Evolutionary conservation across 1,140 invertebrate genomes (phyloP), one percentile per base, ranked within the genome.

Genomic region (Chrysoperla carnea): DNA sequence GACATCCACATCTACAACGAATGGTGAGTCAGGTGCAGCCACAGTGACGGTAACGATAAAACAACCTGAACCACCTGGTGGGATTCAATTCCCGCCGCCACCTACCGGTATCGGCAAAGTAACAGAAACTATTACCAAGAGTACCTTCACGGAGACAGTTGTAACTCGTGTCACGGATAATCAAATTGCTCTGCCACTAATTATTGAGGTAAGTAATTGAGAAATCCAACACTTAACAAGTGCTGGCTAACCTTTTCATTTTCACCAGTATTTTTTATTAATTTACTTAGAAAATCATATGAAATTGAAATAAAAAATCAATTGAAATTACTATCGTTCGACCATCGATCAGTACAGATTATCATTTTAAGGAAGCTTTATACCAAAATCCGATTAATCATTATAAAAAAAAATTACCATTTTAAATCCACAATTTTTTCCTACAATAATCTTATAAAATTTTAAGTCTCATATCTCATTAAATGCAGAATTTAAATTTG

Each of bases 121-220:
- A 66, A 90, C 85, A 51, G 88, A 92, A 70, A 85, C 80, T 60
- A 85, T 91, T 69, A 90, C 86, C 58, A 90, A 88, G 74, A 88
- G 85, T 56, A 91, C 86, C 42, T 82, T 89, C 65, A 91, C 87
- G 51, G 88, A 92, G 70, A 92, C 87, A 37, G 85, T 87, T 48
- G 86, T 91, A 59, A 92, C 87, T 47, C 72, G 89, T 51, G 76
- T 91, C 60, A 93, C 88, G 47, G 84, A 92, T 64, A 93, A 93
- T 72, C 74, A 82, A 56, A 71, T 85, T 64, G 70, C 79, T 52
- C 72, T 73, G 58, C 81, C 84, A 52, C 69, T 88, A 53, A 81
- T 88, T 62, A 78, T 81, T 58, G 86, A 91, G 85, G 88, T 92
- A 73, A 62, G 66, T 66, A 46, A 45, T 28, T 12, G 33, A 14